Evolutionary conservation across 1,140 invertebrate species (phyloP), one percentile per base, ranked within the genome.

Genomic region (Platorchestia sp.): DNA sequence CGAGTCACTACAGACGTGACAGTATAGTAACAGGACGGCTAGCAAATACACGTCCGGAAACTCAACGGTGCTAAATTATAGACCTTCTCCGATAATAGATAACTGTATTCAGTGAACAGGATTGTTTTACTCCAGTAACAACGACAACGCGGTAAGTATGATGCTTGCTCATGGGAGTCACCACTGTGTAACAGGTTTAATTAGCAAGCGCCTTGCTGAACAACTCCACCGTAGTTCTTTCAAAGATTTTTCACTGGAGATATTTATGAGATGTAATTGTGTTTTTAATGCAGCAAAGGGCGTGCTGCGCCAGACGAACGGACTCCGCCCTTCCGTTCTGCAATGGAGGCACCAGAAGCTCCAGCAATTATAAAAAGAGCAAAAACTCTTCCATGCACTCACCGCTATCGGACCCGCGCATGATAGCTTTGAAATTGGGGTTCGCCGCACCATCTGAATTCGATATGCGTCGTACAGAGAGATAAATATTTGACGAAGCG

Each of bases 261-360:
- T 90, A 44, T 90, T 90, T 43, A 90, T 90, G 87, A 90, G 87
- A 90, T 90, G 14, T 90, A 90, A 90, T 90, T 90, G 87, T 90
- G 87, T 90, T 90, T 90, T 90, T 90, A 90, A 90, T 90, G 87
- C 87, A 90, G 41, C 44, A 90, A 90, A 90, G 87, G 87, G 87
- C 87, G 87, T 90, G 87, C 87, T 90, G 87, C 87, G 41, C 87
- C 42, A 90, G 87, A 90, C 87, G 87, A 44, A 41, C 41, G 87
- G 87, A 90, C 87, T 90, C 87, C 87, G 87, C 87, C 87, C 87
- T 90, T 90, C 87, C 87, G 87, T 45, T 90, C 87, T 90, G 87
- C 87, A 42, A 90, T 90, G 87, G 87, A 90, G 87, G 87, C 5
- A 90, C 41, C 87, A 90, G 87, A 44, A 90, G 87, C 87, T 43